phyloP scores from a whole-genome alignment of 2,888 invertebrate species.

The Acanthosoma haemorrhoidale region DNA sequence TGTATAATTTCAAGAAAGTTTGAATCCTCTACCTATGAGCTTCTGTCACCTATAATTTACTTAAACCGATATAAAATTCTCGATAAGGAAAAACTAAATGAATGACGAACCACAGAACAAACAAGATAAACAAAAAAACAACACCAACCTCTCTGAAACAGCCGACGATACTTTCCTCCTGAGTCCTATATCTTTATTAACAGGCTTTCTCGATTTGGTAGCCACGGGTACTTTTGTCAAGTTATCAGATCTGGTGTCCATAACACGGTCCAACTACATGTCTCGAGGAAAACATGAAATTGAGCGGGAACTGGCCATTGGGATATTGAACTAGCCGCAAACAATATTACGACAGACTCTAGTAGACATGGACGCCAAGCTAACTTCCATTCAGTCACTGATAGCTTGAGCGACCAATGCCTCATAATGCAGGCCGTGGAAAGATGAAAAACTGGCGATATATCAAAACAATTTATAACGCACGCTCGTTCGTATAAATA shows the following conservation, averaged over 20 bases:
- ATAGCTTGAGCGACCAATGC: not conserved
- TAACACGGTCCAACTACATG: slow-evolving; percentile 15
- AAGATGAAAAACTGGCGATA: no score
- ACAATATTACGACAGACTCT: not conserved
- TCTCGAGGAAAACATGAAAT: not conserved
- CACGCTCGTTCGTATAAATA: no score
- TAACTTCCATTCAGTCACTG: not conserved
- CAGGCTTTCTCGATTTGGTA: not conserved
- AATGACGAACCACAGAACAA: no score
- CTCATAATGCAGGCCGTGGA: not conserved
- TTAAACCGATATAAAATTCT: no score
- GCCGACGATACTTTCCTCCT: not conserved
- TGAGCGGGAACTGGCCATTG: not conserved
- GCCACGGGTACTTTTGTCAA: not conserved
- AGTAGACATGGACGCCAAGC: not conserved
- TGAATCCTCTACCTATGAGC: no score
- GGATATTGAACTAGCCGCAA: not conserved
- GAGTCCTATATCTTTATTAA: not conserved
- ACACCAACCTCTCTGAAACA: not conserved
- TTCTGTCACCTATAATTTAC: no score
- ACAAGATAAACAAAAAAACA: not conserved
- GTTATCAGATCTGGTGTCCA: slow-evolving; percentile 13
- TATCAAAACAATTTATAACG: no score
- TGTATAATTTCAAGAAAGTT: no score
- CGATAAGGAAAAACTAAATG: no score